phyloP scores from a whole-genome alignment of 2,797 vertebrate species.

The Macroramphosus scolopax region DNA sequence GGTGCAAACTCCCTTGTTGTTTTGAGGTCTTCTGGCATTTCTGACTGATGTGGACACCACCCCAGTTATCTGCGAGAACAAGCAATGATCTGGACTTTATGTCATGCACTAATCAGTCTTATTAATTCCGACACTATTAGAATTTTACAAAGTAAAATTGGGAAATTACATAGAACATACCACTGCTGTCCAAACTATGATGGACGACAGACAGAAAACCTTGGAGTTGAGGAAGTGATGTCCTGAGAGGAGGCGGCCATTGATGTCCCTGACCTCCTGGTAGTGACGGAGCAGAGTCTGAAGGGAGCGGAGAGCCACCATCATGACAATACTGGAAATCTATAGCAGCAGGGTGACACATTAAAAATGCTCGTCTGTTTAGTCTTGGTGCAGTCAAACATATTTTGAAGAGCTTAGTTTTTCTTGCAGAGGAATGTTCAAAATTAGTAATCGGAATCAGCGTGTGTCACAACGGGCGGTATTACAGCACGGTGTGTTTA shows the following conservation, averaged over 20 bases:
- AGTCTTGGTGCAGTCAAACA: no score
- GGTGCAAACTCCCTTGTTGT: conserved; percentile 51
- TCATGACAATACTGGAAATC: conserved; percentile 67
- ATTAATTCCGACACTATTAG: no score
- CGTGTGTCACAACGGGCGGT: background rate
- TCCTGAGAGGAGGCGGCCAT: conserved; percentile 7
- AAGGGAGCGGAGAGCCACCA: conserved; percentile 55
- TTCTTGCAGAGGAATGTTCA: background rate
- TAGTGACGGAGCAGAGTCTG: conserved; percentile 31
- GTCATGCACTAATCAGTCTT: background rate
- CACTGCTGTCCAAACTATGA: conserved; percentile 59
- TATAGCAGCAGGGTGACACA: conserved; percentile 43
- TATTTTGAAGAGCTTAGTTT: no score
- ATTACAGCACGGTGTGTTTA: conserved; percentile 49
- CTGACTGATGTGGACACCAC: conserved; percentile 51
- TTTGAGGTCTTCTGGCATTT: conserved; percentile 56
- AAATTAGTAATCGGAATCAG: background rate
- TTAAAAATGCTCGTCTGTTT: no score
- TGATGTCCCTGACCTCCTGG: conserved; percentile 16
- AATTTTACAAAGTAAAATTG: no score
- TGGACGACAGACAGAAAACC: conserved; percentile 35
- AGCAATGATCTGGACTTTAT: background rate
- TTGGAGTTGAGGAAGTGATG: conserved; percentile 17
- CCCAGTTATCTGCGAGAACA: conserved; percentile 56
- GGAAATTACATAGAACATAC: conserved; percentile 54